A percentile compares a stretch with the other conserved stretches of the same genome.
These are phyloP conservation scores for Steatornis caripensis DNA, from an alignment of 2,113 vertebrate genomes.

Conservation along the genomic window DNA sequence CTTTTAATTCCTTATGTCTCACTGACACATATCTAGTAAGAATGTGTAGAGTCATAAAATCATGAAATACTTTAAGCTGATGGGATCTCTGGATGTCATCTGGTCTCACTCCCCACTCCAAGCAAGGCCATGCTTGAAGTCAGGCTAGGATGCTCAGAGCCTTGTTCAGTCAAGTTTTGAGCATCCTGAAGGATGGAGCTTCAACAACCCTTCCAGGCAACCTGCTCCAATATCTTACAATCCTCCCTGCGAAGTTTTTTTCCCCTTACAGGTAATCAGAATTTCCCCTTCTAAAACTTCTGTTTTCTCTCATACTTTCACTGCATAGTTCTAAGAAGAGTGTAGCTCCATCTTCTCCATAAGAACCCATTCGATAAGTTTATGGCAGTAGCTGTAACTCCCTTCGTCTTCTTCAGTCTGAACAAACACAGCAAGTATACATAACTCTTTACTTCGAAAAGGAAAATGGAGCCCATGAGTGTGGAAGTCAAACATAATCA, in stretches of 20 bases:
- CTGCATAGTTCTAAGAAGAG: neutral
- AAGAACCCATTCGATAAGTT: neutral
- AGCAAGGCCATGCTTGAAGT: neutral
- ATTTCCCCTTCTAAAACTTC: neutral
- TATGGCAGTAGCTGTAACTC: neutral
- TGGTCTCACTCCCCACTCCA: neutral
- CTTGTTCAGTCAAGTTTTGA: neutral
- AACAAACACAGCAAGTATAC: neutral
- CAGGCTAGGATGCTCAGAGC: neutral
- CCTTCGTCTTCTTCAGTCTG: neutral
- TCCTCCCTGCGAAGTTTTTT: neutral
- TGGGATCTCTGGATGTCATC: neutral
- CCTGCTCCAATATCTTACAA: neutral
- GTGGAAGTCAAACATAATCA: neutral
- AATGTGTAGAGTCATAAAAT: neutral
- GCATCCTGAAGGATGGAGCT: neutral
- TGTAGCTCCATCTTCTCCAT: neutral
- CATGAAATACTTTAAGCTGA: neutral
- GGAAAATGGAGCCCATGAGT: neutral
- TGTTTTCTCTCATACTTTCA: neutral
- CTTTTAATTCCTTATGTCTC: neutral
- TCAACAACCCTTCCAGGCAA: neutral
- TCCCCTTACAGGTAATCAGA: neutral
- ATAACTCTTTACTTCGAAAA: neutral
- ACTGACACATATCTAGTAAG: neutral